phyloP scores from a whole-genome alignment of 1,140 invertebrate species.

The Cydia fagiglandana region DNA sequence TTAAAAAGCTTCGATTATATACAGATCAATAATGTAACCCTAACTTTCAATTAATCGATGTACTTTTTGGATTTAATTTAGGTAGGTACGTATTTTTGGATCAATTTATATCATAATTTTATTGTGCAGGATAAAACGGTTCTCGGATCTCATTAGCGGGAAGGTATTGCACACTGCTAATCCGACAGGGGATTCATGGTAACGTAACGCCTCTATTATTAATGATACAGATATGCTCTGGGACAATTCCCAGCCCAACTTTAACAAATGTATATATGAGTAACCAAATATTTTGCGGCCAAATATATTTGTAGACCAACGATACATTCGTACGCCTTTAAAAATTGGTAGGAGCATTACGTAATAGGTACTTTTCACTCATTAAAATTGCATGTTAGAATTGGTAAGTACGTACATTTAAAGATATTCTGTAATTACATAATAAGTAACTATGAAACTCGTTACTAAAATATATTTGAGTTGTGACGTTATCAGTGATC shows the following conservation, averaged over 20 bases:
- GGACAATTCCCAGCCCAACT: slow-evolving; percentile 23
- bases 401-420: too few relatives aligned
- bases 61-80: neutral
- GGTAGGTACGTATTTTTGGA: neutral
- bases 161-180: slow-evolving; percentile 46
- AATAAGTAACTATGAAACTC: too few relatives aligned
- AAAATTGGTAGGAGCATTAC: too few relatives aligned
- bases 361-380: too few relatives aligned
- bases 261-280: slow-evolving; percentile 2
- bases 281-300: neutral
- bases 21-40: neutral
- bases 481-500: too few relatives aligned
- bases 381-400: too few relatives aligned
- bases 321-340: neutral
- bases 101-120: slow-evolving; percentile 30
- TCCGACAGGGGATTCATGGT: slow-evolving; percentile 42
- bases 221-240: slow-evolving; percentile 42
- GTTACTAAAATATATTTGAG: too few relatives aligned
- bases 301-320: neutral
- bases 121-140: slow-evolving; percentile 35
- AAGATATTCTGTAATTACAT: too few relatives aligned
- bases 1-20: slow-evolving; percentile 30
- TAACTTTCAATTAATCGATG: neutral
- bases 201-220: slow-evolving; percentile 48
- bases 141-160: slow-evolving; percentile 50